Evolutionary conservation across 1,140 invertebrate species (phyloP), one percentile per base, ranked within the genome.

Genomic region (Eumeta japonica): DNA sequence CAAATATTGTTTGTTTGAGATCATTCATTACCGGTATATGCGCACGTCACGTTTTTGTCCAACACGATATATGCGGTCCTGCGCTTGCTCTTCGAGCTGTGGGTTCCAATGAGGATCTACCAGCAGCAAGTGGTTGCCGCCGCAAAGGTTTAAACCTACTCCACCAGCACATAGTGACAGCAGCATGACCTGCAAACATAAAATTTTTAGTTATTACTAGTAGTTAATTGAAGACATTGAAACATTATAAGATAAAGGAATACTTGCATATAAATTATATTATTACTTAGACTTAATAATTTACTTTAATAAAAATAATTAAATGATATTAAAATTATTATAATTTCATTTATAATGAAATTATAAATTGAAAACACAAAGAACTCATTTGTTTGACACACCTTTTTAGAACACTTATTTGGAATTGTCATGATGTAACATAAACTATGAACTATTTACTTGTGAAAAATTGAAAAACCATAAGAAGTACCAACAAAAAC

Each of bases 91-190:
- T 72, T 96, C 93, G 14, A 96, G 73, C 50, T 95, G 92, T 0
- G 93, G 94, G 79, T 97, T 97, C 93, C 94, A 97, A 66, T 97
- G 93, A 33, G 92, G 77, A 70, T 97, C 94, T 2, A 94, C 54
- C 2, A 98, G 57, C 28, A 97, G 83, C 7, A 98, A 74, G 71
- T 96, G 90, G 78, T 92, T 96, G 0, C 83, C 94, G 12, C 92
- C 92, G 41, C 91, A 81, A 15, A 97, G 71, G 76, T 97, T 96
- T 3, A 96, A 74, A 7, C 93, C 93, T 27, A 94, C 91, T 15
- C 93, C 93, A 34, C 94, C 94, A 39, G 92, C 92, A 31, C 83
- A 86, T 32, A 97, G 71, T 0, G 92, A 95, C 0, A 97, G 68
- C 16, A 96, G 66, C 51, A 96, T 77, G 18, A 92, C 75, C 76